Base-by-base conservation (phyloP, 2,797 vertebrate genomes). In the Enteromius viviparus region DNA sequence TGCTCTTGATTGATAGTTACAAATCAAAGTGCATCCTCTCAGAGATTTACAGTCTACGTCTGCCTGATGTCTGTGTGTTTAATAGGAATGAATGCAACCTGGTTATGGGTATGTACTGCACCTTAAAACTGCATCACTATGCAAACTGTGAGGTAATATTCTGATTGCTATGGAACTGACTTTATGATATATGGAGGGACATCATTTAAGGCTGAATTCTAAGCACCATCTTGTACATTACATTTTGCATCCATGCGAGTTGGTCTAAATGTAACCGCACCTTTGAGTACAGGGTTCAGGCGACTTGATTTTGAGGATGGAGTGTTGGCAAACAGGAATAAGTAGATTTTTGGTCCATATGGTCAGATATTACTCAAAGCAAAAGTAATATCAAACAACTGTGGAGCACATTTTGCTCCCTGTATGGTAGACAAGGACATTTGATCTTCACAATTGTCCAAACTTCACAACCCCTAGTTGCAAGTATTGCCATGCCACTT, bases 401-500 rank as follows among this genome's bases (percentile, higher is more conserved):
- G 26, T 34, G 74, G 17, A 62, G 49, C 29, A 47, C n/a, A 49
- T 81, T 64, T 76, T 47, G 84, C 89, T 87, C 72, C 37, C 58
- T 74, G 80, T 88, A 89, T 87, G 91, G 92, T 89, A 92, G 76
- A 69, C 42, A 80, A 51, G 78, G 86, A 91, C 80, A 89, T 90
- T 88, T 90, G 89, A 89, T 92, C 88, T 87, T 93, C 88, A 91
- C 92, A 92, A 80, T 89, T 84, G 26, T 69, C 45, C 21, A 49
- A 29, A 70, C 90, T 92, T 80, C 70, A 70, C 70, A 86, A 83
- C 71, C 83, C 51, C 66, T 14, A 45, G 72, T 76, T 84, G 82
- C 79, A 86, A 90, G 70, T 89, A 90, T 93, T 91, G 91, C 91
- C 93, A 94, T 94, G 93, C 94, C 93, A 76, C 88, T 93, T 93